phyloP scores from a whole-genome alignment of 2,113 vertebrate species.

The Rissa tridactyla region DNA sequence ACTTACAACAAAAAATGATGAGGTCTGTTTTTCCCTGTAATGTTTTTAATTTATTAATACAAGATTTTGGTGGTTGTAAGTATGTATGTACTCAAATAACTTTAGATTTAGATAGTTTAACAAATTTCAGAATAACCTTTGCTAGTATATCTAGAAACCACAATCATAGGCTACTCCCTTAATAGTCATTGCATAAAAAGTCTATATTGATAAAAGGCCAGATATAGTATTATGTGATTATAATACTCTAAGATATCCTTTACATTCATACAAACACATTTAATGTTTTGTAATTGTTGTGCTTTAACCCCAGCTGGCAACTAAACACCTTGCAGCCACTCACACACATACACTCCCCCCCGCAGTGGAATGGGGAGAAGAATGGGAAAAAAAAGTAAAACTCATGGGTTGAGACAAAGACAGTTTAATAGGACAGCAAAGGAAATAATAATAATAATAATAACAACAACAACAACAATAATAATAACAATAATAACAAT shows the following conservation, averaged over 20 bases:
- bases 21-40: neutral
- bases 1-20: neutral
- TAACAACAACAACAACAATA: too few species aligned
- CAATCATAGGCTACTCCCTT: neutral
- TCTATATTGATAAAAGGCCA: neutral
- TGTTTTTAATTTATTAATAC: neutral
- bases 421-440: neutral
- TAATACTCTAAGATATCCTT: neutral
- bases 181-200: neutral
- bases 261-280: neutral
- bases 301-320: neutral
- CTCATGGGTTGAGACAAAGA: neutral
- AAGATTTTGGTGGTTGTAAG: accelerated
- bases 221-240: neutral
- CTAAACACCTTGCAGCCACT: neutral
- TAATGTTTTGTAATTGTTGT: neutral
- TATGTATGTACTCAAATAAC: neutral
- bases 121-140: neutral
- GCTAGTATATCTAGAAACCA: neutral
- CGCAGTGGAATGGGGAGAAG: neutral
- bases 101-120: neutral
- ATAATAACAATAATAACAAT: too few species aligned
- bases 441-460: neutral
- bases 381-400: neutral
- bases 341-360: too few species aligned